Evolutionary conservation across 2,797 vertebrate species (phyloP).

Genomic region (Lepus oiostolus): DNA sequence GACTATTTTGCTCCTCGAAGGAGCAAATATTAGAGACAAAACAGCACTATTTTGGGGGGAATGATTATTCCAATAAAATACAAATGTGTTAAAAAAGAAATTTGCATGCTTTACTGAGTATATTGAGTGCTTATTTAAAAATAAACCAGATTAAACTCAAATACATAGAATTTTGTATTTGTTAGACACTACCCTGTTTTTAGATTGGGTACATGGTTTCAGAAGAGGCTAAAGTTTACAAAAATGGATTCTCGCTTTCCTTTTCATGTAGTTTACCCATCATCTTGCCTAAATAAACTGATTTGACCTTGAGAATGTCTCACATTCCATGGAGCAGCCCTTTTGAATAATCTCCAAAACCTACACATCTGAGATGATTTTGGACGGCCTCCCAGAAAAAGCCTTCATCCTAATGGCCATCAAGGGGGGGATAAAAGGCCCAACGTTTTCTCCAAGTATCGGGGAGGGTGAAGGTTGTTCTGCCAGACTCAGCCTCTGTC

Average conservation of each 20-base stretch:
- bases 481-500: slow-evolving; percentile 64
- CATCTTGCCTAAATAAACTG: slow-evolving; percentile 86
- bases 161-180: slow-evolving; percentile 62
- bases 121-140: slow-evolving; percentile 58
- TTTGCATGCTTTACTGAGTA: slow-evolving; percentile 6
- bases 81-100: slow-evolving; percentile 33
- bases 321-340: slow-evolving; percentile 79
- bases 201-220: slow-evolving; percentile 59
- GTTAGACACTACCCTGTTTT: not conserved
- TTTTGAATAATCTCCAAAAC: slow-evolving; percentile 85
- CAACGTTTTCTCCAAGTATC: slow-evolving; percentile 70
- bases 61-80: slow-evolving; percentile 27
- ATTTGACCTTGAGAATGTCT: slow-evolving; percentile 82
- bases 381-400: slow-evolving; percentile 86
- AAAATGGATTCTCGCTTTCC: slow-evolving; percentile 71
- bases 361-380: slow-evolving; percentile 83
- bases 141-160: slow-evolving; percentile 22
- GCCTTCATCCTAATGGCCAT: slow-evolving; percentile 81
- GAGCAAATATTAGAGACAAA: slow-evolving; percentile 1
- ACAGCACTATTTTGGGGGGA: not conserved
- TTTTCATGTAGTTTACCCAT: slow-evolving; percentile 83
- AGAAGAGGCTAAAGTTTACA: slow-evolving; percentile 69
- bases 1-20: slow-evolving; percentile 42
- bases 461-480: slow-evolving; percentile 79
- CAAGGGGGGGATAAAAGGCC: slow-evolving; percentile 58